Base-by-base conservation (phyloP, 2,113 vertebrate genomes). In the Microcebus jonahi region DNA sequence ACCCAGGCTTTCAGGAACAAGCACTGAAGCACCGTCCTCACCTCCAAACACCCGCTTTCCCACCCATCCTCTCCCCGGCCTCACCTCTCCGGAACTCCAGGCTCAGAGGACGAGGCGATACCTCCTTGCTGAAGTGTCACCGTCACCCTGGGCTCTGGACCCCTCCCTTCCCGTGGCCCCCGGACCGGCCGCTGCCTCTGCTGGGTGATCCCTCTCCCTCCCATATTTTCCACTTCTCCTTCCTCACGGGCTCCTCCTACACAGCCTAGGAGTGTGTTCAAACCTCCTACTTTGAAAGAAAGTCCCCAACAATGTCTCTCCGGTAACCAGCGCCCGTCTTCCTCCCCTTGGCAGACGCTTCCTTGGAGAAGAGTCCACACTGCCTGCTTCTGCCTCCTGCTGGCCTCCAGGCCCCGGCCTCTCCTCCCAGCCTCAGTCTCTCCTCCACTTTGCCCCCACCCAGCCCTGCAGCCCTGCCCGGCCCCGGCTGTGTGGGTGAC, bases 341-440 rank as follows among this genome's bases (percentile, higher is more conserved):
- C 17, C 45, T 50, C 45, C 27, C 11, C 0, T 17, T 14, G 55
- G 53, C 1, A 48, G 85, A 39, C 25, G 25, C 1, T 68, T 34
- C 8, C 59, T 50, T 29, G 45, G 61, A n/a, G 34, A 90, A 45
- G 36, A 39, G 36, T n/a, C 45, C 36, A 14, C 6, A 14, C n/a
- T 25, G 9, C 0, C 20, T 11, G 25, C 8, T 4, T 88, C 80
- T 17, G 5, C 81, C 55, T 57, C n/a, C 23, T 76, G 67, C 27
- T 1, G 21, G 0, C n/a, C 13, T 61, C 45, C 27, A 34, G 53
- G 3, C 5, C 34, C 17, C 61, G 6, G 5, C 12, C 6, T 23
- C 50, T 45, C 27, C 14, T 45, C 42, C 4, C 42, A 80, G 83
- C 73, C 45, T 39, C 93, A 75, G 0, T 39, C 36, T 59, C 9